A percentile compares a stretch with the other conserved stretches of the same genome.
phyloP scores from a whole-genome alignment of 2,888 invertebrate species.

The Xylocampa areola region DNA sequence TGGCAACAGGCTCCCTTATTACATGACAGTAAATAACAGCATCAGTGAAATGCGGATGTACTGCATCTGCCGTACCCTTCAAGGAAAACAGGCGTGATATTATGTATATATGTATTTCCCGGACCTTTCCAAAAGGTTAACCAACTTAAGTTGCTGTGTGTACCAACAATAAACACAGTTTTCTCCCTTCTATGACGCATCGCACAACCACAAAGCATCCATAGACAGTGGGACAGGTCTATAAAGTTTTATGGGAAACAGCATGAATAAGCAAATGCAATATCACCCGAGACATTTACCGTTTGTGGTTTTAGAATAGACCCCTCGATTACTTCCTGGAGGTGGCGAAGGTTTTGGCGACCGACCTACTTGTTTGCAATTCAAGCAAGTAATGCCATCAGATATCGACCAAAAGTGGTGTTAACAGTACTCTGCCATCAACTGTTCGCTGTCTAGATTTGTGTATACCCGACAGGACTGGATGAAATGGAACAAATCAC shows the following conservation, averaged over 20 bases:
- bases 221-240: conserved; percentile 32
- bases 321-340: conserved; percentile 19
- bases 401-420: too few species aligned
- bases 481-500: too few species aligned
- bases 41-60: too few species aligned
- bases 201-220: conserved; percentile 29
- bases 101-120: too few species aligned
- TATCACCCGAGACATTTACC: conserved; percentile 27
- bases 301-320: conserved; percentile 45
- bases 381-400: background rate
- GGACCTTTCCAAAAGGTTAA: too few species aligned
- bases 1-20: too few species aligned
- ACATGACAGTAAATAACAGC: too few species aligned
- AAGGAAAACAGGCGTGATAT: too few species aligned
- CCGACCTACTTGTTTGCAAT: background rate
- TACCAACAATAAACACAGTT: conserved; percentile 6
- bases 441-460: too few species aligned
- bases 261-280: conserved; percentile 34
- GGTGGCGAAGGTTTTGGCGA: conserved; percentile 22
- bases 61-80: too few species aligned
- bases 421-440: too few species aligned
- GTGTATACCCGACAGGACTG: too few species aligned
- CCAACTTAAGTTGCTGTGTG: background rate
- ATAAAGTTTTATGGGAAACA: conserved; percentile 39
- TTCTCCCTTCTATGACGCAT: conserved; percentile 26